Percentiles rank a stretch among this genome's conserved stretches.
phyloP scores from a whole-genome alignment of 2,113 vertebrate species.

The Sinocyclocheilus maitianheensis region DNA sequence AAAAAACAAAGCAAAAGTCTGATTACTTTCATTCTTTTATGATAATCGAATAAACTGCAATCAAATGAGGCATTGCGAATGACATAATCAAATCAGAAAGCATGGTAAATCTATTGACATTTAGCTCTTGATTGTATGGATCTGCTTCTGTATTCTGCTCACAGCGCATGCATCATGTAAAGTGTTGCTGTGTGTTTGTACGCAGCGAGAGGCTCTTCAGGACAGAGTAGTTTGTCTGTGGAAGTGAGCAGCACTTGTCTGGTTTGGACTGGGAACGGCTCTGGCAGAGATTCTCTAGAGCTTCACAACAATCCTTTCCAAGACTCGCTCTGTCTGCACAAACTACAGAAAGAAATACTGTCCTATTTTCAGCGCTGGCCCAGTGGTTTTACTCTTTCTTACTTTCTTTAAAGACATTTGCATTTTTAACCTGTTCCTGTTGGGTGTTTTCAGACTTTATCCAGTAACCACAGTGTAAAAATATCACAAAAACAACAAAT shows the following conservation, averaged over 20 bases:
- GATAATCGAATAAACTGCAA: background rate
- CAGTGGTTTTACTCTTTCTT: background rate
- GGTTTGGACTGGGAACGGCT: slow-evolving; percentile 67
- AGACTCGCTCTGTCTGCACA: background rate
- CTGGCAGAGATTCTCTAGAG: slow-evolving; percentile 8
- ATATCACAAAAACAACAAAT: background rate
- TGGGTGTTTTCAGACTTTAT: slow-evolving; percentile 2
- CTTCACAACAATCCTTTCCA: background rate
- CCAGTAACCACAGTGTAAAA: background rate
- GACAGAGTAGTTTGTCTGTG: slow-evolving; percentile 58
- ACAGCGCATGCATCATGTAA: background rate
- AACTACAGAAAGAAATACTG: background rate
- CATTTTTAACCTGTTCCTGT: background rate
- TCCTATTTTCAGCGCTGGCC: background rate
- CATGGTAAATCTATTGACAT: background rate
- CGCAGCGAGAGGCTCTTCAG: slow-evolving; percentile 4
- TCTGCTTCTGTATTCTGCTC: background rate
- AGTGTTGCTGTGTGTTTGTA: background rate
- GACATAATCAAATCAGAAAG: background rate
- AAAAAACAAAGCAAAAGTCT: background rate
- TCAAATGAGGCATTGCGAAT: background rate
- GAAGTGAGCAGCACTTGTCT: slow-evolving; percentile 66
- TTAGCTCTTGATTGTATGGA: background rate
- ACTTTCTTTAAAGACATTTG: background rate
- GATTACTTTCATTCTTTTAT: background rate